Percentiles rank a stretch among this genome's conserved stretches.
These are phyloP conservation scores for Paramisgurnus dabryanus DNA, from an alignment of 2,113 vertebrate species.

Conservation along the genomic window DNA sequence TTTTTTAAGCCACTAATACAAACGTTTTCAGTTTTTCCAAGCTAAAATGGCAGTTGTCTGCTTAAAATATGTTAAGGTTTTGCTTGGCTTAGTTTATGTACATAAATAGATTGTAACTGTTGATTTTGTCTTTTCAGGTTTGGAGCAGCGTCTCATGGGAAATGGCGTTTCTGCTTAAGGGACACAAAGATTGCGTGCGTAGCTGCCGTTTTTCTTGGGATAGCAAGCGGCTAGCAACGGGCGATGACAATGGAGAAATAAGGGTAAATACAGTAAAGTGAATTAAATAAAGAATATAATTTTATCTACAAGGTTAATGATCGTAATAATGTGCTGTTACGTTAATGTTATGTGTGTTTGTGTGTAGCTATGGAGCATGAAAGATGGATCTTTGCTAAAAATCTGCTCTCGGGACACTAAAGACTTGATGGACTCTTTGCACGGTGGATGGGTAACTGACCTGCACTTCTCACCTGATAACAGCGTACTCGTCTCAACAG, in stretches of 20 bases:
- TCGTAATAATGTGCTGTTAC: no score
- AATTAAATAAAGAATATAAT: no score
- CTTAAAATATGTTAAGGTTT: no score
- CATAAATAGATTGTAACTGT: background rate
- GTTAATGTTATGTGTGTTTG: background rate
- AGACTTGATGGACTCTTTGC: slow-evolving; percentile 82
- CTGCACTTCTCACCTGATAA: slow-evolving; percentile 88
- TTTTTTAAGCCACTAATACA: no score
- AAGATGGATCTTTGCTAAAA: slow-evolving; percentile 79
- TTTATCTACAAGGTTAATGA: no score
- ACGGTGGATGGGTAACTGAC: slow-evolving; percentile 93
- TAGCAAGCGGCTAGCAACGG: slow-evolving; percentile 81
- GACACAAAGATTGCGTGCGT: slow-evolving; percentile 88
- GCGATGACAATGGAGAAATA: slow-evolving; percentile 94
- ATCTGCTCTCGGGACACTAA: slow-evolving; percentile 76
- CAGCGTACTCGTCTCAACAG: slow-evolving; percentile 85
- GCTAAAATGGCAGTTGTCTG: no score
- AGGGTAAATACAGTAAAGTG: slow-evolving; percentile 72
- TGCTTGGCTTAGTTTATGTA: background rate
- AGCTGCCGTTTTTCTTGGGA: slow-evolving; percentile 89
- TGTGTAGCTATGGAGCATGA: slow-evolving; percentile 83
- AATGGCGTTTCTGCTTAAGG: slow-evolving; percentile 74
- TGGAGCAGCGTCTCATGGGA: slow-evolving; percentile 81
- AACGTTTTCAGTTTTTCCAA: no score
- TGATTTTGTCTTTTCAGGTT: slow-evolving; percentile 71